Conservation (phyloP, 1,140 invertebrate genomes). For the Oncopeltus fasciatus region DNA sequence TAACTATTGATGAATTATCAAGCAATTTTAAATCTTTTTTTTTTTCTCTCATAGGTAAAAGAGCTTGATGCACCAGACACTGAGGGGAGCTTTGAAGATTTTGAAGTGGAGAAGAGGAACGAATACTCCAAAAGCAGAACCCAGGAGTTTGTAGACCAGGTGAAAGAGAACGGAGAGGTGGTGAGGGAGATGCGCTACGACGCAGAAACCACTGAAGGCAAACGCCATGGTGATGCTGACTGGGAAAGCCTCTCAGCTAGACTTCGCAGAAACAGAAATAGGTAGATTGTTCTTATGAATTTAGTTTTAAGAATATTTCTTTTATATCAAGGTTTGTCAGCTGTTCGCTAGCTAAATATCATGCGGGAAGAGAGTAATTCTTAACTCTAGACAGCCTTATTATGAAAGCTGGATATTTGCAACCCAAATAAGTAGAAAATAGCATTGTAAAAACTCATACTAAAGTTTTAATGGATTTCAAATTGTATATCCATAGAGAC, state of each 20-base stretch:
- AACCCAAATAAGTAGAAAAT: too few relatives aligned
- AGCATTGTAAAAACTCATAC: too few relatives aligned
- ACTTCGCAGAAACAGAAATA: constrained; percentile 45
- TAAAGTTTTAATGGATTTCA: too few relatives aligned
- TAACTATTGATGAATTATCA: too few relatives aligned
- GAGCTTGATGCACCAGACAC: constrained; percentile 54
- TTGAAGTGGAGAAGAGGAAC: constrained; percentile 40
- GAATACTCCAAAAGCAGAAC: constrained; percentile 38
- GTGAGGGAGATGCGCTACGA: constrained; percentile 60
- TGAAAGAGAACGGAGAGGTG: constrained; percentile 55
- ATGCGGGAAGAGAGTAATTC: too few relatives aligned
- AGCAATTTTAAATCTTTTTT: too few relatives aligned
- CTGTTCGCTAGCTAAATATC: too few relatives aligned
- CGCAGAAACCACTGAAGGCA: constrained; percentile 58
- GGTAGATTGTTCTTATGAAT: too few relatives aligned
- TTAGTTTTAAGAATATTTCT: too few relatives aligned
- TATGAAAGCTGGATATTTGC: too few relatives aligned
- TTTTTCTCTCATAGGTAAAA: constrained; percentile 43
- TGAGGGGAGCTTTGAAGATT: constrained; percentile 30
- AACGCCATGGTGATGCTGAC: constrained; percentile 41
- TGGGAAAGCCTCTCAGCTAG: constrained; percentile 62
- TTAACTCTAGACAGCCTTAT: too few relatives aligned
- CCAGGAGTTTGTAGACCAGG: constrained; percentile 59
- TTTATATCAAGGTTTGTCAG: too few relatives aligned
- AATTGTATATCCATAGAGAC: not conserved